Evolutionary conservation across 2,888 invertebrate genomes (phyloP).

Genomic region (Carpatolechia fugitivella): DNA sequence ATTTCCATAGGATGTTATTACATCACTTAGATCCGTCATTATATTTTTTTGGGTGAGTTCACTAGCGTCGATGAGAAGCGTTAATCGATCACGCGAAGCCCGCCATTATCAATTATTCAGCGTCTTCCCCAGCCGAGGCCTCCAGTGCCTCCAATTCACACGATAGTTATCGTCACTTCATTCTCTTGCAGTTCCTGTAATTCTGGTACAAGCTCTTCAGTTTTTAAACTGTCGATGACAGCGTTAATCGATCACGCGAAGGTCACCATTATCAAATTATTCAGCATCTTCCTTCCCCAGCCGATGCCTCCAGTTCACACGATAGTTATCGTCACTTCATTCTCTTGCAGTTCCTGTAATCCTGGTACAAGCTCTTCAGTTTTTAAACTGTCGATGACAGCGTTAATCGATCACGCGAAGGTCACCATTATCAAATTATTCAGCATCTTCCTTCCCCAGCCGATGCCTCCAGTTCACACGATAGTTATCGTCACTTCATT

Average conservation of each 20-base stretch:
- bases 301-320: not conserved
- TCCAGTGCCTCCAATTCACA: not conserved
- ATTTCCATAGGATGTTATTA: too few relatives aligned
- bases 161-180: not conserved
- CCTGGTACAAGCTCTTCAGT: too few relatives aligned
- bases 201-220: too few relatives aligned
- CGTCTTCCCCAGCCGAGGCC: not conserved
- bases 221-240: not conserved
- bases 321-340: not conserved
- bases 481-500: not conserved
- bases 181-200: not conserved
- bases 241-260: not conserved
- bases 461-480: not conserved
- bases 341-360: too few relatives aligned
- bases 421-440: not conserved
- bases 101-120: not conserved
- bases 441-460: not conserved
- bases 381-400: not conserved
- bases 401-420: not conserved
- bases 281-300: not conserved
- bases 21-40: too few relatives aligned
- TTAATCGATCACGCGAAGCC: not conserved
- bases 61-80: not conserved
- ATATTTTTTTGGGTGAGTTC: too few relatives aligned
- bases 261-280: not conserved